Base-by-base conservation (phyloP, 2,888 invertebrate species). In the Ditylenchus weischeri region DNA sequence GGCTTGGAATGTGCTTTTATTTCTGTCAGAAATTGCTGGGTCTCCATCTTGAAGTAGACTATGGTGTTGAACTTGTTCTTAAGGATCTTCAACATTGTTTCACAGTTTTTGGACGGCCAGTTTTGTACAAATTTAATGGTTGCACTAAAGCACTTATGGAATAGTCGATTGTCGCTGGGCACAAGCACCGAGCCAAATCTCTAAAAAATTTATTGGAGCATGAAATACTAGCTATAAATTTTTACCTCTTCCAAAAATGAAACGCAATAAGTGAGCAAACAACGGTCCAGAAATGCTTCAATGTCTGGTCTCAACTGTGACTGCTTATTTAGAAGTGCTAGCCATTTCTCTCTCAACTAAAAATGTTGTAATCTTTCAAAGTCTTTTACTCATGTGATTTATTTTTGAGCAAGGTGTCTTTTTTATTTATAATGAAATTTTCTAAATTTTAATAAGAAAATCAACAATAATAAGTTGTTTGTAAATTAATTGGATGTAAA, bases 31-130 rank as follows among this genome's bases (percentile, higher is more conserved):
- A 69, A 65, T 29, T 71, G 72, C 29, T 74, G 73, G 23, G 78
- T 76, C 57, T 68, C 73, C 57, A 78, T 61, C 62, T 78, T 78
- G 65, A 76, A 78, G 64, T 79, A 80, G 23, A 80, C 77, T 48
- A 74, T 62, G 10, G 78, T 58, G 59, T 76, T 78, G 75, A 79
- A 79, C 66, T 78, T 76, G 54, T 76, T 74, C 10, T 75, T 69
- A 35, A 78, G 75, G 15, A 19, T 47, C 38, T 48, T 70, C 11
- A 71, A 60, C 4, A 68, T n/a, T 5, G 51, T 43, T 11, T 38
- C 47, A 10, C 54, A 62, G 15, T 47, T 59, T 10, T 19, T 48
- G 15, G 70, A 59, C 38, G 71, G 71, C 73, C 74, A 78, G 8
- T 60, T 65, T 43, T 61, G 58, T 50, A 77, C 72, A 65, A 78